Conservation (phyloP, 2,113 vertebrate genomes). For the Microcebus ravelobensis region DNA sequence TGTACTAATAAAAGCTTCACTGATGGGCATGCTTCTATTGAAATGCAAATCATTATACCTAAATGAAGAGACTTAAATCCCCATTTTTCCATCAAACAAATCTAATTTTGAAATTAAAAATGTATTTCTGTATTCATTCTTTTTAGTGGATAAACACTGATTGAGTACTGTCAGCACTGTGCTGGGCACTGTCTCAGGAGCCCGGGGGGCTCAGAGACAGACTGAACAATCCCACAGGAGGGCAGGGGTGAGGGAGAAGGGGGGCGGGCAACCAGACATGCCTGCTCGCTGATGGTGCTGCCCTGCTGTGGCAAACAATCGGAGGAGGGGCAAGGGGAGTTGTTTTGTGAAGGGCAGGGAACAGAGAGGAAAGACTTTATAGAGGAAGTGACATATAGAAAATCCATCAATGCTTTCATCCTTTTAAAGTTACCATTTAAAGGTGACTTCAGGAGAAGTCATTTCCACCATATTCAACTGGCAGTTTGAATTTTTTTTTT, state of each 20-base stretch:
- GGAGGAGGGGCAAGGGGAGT: background rate
- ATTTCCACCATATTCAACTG: conserved; percentile 30
- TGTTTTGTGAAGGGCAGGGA: background rate
- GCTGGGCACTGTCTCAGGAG: background rate
- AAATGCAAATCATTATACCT: conserved; percentile 4
- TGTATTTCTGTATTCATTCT: background rate
- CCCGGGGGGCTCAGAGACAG: background rate
- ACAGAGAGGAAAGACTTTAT: background rate
- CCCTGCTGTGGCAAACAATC: background rate
- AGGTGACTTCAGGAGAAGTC: conserved; percentile 45
- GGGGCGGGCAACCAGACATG: background rate
- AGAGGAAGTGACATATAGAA: conserved; percentile 4
- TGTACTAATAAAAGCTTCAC: background rate
- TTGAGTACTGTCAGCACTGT: background rate
- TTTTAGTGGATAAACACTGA: background rate
- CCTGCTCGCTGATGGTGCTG: background rate
- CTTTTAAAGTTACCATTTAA: conserved; percentile 34
- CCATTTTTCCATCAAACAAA: background rate
- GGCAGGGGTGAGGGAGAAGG: background rate
- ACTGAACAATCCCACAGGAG: background rate
- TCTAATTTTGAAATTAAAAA: background rate
- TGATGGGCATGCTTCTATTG: background rate
- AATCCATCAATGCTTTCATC: background rate
- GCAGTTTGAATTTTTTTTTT: background rate
- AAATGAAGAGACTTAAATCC: background rate